phyloP scores from a whole-genome alignment of 92 coral and sea anemone genomes.

The Blastomussa wellsi region DNA sequence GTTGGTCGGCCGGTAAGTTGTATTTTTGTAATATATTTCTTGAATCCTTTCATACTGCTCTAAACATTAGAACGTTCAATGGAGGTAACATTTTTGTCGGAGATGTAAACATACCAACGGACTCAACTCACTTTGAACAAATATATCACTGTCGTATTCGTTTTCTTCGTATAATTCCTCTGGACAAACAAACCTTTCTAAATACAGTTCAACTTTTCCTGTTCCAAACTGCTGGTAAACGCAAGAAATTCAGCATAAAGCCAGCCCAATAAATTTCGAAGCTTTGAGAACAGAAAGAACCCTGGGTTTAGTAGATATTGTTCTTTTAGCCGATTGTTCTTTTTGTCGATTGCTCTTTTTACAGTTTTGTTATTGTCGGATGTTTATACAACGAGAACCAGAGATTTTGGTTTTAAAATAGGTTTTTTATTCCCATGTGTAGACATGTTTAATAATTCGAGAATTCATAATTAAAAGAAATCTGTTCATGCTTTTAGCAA shows the following conservation, averaged over 20 bases:
- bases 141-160: constrained; percentile 5
- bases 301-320: not conserved
- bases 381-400: not conserved
- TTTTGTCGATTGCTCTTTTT: constrained; percentile 2
- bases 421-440: constrained; percentile 14
- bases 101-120: constrained; percentile 16
- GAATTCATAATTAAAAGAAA: not conserved
- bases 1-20: constrained; percentile 95
- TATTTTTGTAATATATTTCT: not conserved
- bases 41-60: not conserved
- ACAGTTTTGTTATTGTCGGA: not conserved
- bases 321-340: too few relatives aligned
- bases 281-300: not conserved
- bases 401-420: not conserved
- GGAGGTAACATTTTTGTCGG: constrained; percentile 1
- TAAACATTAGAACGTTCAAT: constrained; percentile 28
- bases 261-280: not conserved
- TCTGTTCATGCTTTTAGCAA: not conserved
- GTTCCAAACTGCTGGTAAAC: not conserved
- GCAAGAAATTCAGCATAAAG: not conserved
- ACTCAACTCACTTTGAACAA: constrained; percentile 3
- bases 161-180: not conserved
- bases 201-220: not conserved
- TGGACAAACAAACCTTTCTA: not conserved
- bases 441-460: constrained; percentile 3